A percentile compares a stretch with the other conserved stretches of the same genome.
Conservation (phyloP, 2,113 vertebrate genomes). For the Thamnaconus septentrionalis region DNA sequence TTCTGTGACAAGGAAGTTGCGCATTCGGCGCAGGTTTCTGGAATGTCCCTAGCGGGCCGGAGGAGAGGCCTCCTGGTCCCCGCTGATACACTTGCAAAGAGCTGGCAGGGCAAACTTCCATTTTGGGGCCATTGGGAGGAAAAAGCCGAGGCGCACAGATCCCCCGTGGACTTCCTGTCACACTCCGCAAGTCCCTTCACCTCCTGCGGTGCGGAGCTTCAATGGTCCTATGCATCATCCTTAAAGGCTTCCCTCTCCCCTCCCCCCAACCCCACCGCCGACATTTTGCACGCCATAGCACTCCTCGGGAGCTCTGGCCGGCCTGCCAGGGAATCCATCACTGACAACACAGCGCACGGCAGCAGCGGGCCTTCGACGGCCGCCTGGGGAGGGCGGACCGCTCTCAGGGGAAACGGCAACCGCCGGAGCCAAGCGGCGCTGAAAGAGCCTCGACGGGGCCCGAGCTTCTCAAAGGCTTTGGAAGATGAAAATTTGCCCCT, state of each 20-base stretch:
- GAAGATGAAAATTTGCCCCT: too few relatives aligned
- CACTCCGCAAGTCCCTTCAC: slow-evolving; percentile 50
- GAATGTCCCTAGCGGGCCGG: slow-evolving; percentile 39
- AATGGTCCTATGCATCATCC: slow-evolving; percentile 63
- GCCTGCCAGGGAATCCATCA: slow-evolving; percentile 65
- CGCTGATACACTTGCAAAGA: slow-evolving; percentile 30
- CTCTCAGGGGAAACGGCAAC: slow-evolving; percentile 50
- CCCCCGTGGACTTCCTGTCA: slow-evolving; percentile 60
- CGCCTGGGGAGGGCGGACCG: slow-evolving; percentile 36
- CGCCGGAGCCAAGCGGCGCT: slow-evolving; percentile 28
- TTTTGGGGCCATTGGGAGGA: slow-evolving; percentile 30
- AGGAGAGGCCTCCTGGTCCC: slow-evolving; percentile 30
- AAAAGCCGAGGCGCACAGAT: slow-evolving; percentile 41
- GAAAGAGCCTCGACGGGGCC: slow-evolving; percentile 11
- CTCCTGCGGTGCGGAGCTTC: slow-evolving; percentile 54
- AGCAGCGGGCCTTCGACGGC: not conserved
- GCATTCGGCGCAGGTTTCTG: slow-evolving; percentile 6
- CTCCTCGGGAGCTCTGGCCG: slow-evolving; percentile 49
- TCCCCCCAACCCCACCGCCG: not conserved
- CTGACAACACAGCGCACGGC: slow-evolving; percentile 55
- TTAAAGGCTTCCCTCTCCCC: slow-evolving; percentile 39
- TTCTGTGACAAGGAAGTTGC: too few relatives aligned
- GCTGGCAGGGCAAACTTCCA: slow-evolving; percentile 41
- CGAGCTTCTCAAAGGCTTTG: too few relatives aligned
- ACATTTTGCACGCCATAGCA: slow-evolving; percentile 54